Base-by-base conservation (phyloP, 1,140 invertebrate species). In the Ctenoplectra terminalis region DNA sequence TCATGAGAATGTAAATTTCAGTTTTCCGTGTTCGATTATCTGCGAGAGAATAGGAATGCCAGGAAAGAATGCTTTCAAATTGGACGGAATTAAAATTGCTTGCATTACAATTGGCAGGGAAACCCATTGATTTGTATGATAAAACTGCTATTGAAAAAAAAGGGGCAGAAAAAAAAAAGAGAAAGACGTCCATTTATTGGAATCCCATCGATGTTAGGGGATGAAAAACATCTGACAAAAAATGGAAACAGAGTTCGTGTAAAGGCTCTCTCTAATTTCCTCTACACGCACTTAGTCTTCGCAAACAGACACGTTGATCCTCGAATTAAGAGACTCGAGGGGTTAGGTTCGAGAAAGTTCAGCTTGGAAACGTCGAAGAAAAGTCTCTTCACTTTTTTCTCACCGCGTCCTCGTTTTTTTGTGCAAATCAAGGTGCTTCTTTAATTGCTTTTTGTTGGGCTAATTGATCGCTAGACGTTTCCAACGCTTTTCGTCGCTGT, bases 281-380 rank as follows among this genome's bases (percentile, higher is more conserved):
- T 72, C 54, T 60, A 40, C n/a, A 81, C 71, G 58, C 34, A 66
- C 48, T 75, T 84, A 52, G 72, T 84, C 83, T 86, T 86, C 58
- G 77, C 71, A 84, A 85, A 85, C 64, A 64, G 77, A 81, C 58
- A 81, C 71, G 66, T 83, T 85, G 83, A 85, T 79, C 82, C 77
- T 75, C 83, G 77, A 84, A 84, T 85, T 85, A 86, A 86, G 83
- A 81, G 82, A 76, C 66, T 81, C 58, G 40, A 60, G 58, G 60
- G 71, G 71, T n/a, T 69, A 37, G 58, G 31, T 80, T 61, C 83
- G 52, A 56, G 77, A 76, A 84, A 76, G 64, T 86, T 84, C 46
- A 60, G 66, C 71, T 86, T 81, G 67, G 69, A 66, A 81, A 52
- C 70, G 48, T 48, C 67, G 61, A 81, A 60, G 77, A 75, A 64